Base-by-base conservation (phyloP, 2,113 vertebrate genomes). In the Tricholaema leucomelas region DNA sequence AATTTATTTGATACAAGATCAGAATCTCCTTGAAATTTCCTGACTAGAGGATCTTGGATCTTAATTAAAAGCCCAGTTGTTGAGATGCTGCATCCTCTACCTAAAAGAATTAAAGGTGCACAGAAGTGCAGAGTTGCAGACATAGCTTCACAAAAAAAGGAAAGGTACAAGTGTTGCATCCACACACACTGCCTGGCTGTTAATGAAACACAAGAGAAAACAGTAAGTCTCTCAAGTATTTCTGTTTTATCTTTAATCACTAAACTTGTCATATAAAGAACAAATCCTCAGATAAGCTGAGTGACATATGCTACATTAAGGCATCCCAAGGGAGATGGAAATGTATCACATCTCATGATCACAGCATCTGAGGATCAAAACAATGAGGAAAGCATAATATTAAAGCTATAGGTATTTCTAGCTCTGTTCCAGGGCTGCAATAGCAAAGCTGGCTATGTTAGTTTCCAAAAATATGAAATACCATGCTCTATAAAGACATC, bases 241-340 rank as follows among this genome's bases (percentile, higher is more conserved):
- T 91, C 40, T 85, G 52, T 59, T 90, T 94, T 88, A 78, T n/a
- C 16, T 88, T 90, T 83, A 75, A 65, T 83, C 54, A 74, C 64
- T 67, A 54, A 71, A 73, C 56, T 85, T 88, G 52, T 88, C 80
- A 64, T 14, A 83, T 5, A 16, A 58, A 91, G 72, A 90, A 77
- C 35, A 80, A 93, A 75, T 71, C 65, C 54, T 85, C 71, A 81
- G 74, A 72, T 50, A 87, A 40, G 15, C 60, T 85, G 87, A 91
- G 64, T 88, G 92, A 78, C 64, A 71, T 40, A 69, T 25, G 54
- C 54, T 91, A 52, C 63, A 65, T 81, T 80, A 85, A 86, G 30
- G n/a, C 58, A 88, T 75, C 90, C 58, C 0, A 0, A 78, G 73
- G 70, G 82, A 94, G 36, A 74, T 33, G 48, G 69, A 90, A 90